These are phyloP conservation scores for Microcebus jonahi DNA, from an alignment of 2,113 vertebrate species.

Conservation along the genomic window DNA sequence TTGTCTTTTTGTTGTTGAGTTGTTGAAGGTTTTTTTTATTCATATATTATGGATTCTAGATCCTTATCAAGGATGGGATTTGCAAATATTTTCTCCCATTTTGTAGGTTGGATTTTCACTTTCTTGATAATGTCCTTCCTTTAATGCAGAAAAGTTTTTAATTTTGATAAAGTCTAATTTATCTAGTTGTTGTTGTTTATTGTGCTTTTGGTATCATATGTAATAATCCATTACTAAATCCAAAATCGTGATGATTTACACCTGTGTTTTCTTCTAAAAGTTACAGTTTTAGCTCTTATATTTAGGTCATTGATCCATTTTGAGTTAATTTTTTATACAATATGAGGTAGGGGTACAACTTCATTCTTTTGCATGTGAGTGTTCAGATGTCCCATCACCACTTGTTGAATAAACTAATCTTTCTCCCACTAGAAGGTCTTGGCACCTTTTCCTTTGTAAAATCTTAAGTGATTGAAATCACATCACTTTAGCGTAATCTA, in stretches of 20 bases:
- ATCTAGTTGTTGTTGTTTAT: background rate
- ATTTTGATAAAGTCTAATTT: background rate
- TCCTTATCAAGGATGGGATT: background rate
- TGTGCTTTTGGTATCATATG: background rate
- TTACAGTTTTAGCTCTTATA: background rate
- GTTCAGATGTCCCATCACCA: background rate
- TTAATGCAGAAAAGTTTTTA: background rate
- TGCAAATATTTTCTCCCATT: background rate
- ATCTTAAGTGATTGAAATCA: background rate
- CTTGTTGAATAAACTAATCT: background rate
- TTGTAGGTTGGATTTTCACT: background rate
- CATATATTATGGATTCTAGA: background rate
- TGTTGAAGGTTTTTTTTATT: background rate
- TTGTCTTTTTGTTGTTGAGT: background rate
- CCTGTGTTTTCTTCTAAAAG: background rate
- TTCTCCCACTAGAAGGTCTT: background rate
- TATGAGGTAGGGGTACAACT: background rate
- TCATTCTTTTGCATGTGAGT: background rate
- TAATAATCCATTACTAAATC: background rate
- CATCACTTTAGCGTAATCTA: background rate
- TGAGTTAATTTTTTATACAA: background rate
- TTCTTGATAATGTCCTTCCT: background rate
- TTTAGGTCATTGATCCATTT: background rate
- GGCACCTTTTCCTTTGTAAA: background rate
- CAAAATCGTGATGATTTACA: background rate